These are phyloP conservation scores for Hydrotaea cyrtoneurina DNA, from an alignment of 2,888 invertebrate genomes.

Conservation along the genomic window DNA sequence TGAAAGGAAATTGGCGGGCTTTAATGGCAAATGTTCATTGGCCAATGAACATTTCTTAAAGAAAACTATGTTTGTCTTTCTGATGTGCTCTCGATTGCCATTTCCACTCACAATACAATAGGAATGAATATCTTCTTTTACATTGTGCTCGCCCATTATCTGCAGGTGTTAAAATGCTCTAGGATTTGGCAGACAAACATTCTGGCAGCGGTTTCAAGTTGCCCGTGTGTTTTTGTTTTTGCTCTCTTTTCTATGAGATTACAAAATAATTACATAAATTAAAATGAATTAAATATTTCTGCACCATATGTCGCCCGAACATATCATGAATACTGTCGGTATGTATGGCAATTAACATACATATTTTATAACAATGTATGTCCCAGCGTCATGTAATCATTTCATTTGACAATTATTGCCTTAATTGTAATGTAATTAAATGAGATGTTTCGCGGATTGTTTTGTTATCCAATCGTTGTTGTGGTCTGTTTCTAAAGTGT, in stretches of 20 bases:
- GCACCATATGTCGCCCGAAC: neutral
- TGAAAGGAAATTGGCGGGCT: neutral
- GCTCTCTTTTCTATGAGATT: neutral
- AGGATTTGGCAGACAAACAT: too few species aligned
- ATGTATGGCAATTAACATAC: neutral
- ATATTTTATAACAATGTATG: neutral
- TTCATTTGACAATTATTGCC: conserved; percentile 21
- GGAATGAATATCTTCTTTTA: too few species aligned
- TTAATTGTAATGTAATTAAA: conserved; percentile 27
- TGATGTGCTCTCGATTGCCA: too few species aligned
- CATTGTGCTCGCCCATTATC: too few species aligned
- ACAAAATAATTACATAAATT: conserved; percentile 22
- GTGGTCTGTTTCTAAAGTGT: neutral
- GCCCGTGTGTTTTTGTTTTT: too few species aligned
- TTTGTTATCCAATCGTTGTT: neutral
- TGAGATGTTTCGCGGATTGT: neutral
- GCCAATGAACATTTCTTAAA: too few species aligned
- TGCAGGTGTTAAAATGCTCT: too few species aligned
- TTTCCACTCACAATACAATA: too few species aligned
- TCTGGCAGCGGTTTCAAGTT: too few species aligned
- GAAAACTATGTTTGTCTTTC: too few species aligned
- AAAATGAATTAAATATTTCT: conserved; percentile 4
- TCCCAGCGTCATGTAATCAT: neutral
- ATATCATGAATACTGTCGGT: neutral
- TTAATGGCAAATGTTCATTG: neutral